Percentiles rank a stretch among this genome's conserved stretches.
Evolutionary conservation across 2,797 vertebrate genomes (phyloP).

Genomic region (Cynopterus sphinx): DNA sequence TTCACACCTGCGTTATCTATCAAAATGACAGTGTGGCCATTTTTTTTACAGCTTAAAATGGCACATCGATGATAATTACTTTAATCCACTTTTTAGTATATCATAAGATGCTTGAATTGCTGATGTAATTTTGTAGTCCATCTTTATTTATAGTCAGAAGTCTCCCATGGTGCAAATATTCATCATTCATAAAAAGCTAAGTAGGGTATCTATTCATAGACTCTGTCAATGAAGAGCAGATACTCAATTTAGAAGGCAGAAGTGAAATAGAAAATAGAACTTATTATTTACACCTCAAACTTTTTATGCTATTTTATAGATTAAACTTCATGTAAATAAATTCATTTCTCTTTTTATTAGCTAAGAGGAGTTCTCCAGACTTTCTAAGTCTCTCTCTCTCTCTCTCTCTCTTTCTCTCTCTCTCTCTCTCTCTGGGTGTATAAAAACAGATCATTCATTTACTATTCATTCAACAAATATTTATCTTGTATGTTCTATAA

Average conservation of each 20-base stretch:
- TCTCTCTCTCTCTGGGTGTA: background rate
- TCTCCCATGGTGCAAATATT: constrained; percentile 50
- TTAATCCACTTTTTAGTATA: constrained; percentile 81
- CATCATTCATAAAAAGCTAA: constrained; percentile 67
- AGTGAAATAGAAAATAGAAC: background rate
- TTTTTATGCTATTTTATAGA: background rate
- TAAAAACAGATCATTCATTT: background rate
- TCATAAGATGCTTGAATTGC: constrained; percentile 80
- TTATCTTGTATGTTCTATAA: background rate
- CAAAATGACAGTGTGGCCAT: constrained; percentile 77
- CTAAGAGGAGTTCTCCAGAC: background rate
- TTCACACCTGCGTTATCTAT: constrained; percentile 75
- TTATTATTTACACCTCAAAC: constrained; percentile 20
- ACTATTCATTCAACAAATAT: background rate
- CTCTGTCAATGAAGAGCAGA: background rate
- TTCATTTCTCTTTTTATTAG: background rate
- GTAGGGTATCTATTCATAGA: constrained; percentile 49
- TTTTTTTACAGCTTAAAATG: constrained; percentile 82
- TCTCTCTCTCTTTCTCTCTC: too few relatives aligned
- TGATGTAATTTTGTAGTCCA: constrained; percentile 81
- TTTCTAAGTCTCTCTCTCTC: background rate
- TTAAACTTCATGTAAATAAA: constrained; percentile 44
- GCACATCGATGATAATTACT: constrained; percentile 81
- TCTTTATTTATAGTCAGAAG: constrained; percentile 80
- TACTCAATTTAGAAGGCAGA: constrained; percentile 28